phyloP scores from a whole-genome alignment of 2,113 vertebrate species.

The Charadrius vociferus region DNA sequence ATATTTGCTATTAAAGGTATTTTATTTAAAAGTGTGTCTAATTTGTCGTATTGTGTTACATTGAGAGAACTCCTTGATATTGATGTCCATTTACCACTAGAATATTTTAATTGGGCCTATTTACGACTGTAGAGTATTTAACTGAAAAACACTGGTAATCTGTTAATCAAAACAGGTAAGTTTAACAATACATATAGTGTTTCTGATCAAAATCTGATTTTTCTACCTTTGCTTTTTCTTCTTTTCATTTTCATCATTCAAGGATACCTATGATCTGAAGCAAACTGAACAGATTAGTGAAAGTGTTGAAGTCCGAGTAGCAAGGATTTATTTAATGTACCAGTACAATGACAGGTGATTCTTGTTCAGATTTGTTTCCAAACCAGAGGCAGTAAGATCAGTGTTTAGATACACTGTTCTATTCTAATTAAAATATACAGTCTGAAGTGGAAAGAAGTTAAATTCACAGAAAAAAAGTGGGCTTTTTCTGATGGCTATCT shows the following conservation, averaged over 20 bases:
- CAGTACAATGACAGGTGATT: neutral
- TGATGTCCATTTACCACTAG: neutral
- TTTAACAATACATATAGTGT: neutral
- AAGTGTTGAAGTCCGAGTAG: neutral
- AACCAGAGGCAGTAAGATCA: neutral
- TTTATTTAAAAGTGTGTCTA: neutral
- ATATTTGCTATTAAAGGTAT: neutral
- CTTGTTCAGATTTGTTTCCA: neutral
- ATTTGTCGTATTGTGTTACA: neutral
- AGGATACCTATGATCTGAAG: neutral
- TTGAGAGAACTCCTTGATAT: neutral
- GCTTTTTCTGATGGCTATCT: neutral
- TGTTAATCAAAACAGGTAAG: neutral
- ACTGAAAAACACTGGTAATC: neutral
- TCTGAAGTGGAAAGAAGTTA: neutral
- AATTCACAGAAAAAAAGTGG: neutral
- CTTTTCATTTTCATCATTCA: neutral
- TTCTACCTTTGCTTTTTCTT: neutral
- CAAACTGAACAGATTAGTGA: neutral
- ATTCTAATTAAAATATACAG: neutral
- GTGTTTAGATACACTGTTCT: neutral
- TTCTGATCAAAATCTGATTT: neutral
- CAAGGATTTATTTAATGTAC: neutral
- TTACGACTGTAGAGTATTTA: neutral
- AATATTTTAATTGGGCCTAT: neutral